Percentiles rank a stretch among this genome's conserved stretches.
phyloP scores from a whole-genome alignment of 2,797 vertebrate species.

The Acropternis orthonyx region DNA sequence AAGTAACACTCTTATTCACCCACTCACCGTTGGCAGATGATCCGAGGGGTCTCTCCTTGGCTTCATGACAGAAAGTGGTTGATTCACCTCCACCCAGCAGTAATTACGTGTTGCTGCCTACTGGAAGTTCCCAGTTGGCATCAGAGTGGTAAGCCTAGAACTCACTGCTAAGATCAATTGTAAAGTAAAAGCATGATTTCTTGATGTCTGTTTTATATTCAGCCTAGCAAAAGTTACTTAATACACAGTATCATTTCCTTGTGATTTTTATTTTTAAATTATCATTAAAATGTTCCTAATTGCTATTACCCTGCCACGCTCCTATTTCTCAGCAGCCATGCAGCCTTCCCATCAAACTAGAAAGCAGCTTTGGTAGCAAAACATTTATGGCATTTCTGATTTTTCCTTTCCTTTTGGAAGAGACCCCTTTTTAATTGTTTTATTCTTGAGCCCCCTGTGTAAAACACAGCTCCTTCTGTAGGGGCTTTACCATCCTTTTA shows the following conservation, averaged over 20 bases:
- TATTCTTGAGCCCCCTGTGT: background rate
- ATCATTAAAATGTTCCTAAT: background rate
- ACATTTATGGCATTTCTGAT: accelerated
- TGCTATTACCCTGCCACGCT: background rate
- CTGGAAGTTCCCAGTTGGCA: slow-evolving; percentile 14
- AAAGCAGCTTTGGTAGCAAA: background rate
- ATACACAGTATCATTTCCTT: background rate
- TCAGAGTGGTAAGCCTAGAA: background rate
- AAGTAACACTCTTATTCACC: slow-evolving; percentile 32
- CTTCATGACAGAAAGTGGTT: background rate
- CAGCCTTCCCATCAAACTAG: background rate
- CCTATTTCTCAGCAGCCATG: background rate
- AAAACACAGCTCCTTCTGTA: background rate
- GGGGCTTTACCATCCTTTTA: background rate
- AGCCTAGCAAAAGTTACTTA: background rate
- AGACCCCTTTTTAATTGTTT: background rate
- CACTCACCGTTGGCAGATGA: background rate
- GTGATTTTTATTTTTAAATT: background rate
- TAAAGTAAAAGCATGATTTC: background rate
- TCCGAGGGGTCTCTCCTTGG: slow-evolving; percentile 37
- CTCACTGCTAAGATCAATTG: background rate
- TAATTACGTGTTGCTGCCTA: slow-evolving; percentile 9
- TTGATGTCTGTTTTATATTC: background rate
- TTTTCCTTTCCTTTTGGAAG: background rate
- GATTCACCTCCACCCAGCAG: background rate